phyloP scores from a whole-genome alignment of 2,888 invertebrate species.

The Polylopha cassiicola region DNA sequence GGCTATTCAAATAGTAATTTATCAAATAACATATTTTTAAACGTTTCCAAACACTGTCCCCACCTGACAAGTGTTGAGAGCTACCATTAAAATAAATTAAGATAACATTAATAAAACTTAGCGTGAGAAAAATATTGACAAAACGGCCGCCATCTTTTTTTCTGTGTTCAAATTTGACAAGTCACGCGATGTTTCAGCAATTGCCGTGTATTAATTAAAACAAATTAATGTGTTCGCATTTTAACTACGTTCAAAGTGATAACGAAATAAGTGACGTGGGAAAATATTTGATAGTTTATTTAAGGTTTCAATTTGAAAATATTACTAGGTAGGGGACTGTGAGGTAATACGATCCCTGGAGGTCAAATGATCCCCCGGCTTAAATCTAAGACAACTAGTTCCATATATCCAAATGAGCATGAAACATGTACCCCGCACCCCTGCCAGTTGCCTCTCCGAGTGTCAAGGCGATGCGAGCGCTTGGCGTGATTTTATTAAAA shows the following conservation, averaged over 20 bases:
- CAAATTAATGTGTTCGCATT: conserved; percentile 17
- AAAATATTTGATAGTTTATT: too few relatives aligned
- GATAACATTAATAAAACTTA: conserved; percentile 4
- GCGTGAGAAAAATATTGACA: conserved; percentile 17
- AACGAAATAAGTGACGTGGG: conserved; percentile 13
- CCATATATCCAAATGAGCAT: too few relatives aligned
- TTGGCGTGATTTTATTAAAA: too few relatives aligned
- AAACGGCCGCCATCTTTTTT: conserved; percentile 13
- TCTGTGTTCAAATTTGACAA: conserved; percentile 13
- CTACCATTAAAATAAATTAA: conserved; percentile 11
- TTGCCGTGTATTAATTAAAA: conserved; percentile 12
- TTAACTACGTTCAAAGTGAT: conserved; percentile 14
- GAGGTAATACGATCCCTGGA: too few relatives aligned
- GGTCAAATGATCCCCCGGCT: too few relatives aligned
- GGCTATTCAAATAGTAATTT: too few relatives aligned
- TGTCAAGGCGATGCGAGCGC: too few relatives aligned
- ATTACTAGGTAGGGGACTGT: too few relatives aligned
- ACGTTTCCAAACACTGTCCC: neutral
- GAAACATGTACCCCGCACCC: too few relatives aligned
- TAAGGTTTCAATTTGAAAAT: too few relatives aligned
- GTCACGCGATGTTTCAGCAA: conserved; percentile 17
- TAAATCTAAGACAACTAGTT: too few relatives aligned
- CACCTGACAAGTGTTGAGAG: conserved; percentile 5
- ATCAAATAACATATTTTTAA: neutral
- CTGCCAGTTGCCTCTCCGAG: too few relatives aligned